Conservation (phyloP, 2,888 invertebrate genomes). For the Cylindroiulus punctatus region DNA sequence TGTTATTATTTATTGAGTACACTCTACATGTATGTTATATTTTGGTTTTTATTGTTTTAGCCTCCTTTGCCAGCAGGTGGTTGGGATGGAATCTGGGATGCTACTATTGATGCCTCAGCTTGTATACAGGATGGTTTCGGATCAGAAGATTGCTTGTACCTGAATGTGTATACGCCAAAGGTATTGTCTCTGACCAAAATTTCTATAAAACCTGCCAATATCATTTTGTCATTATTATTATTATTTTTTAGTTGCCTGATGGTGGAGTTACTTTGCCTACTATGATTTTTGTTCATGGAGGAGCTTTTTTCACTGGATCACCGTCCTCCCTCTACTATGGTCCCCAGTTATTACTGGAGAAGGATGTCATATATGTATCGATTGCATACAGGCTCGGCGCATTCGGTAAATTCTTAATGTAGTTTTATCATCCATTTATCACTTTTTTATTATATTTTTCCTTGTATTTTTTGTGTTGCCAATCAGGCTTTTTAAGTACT, state of each 20-base stretch:
- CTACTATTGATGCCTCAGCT: slow-evolving; percentile 73
- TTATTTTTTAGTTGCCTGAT: slow-evolving; percentile 35
- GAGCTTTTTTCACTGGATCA: slow-evolving; percentile 40
- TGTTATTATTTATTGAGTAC: neutral
- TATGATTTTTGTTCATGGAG: slow-evolving; percentile 53
- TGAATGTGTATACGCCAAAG: slow-evolving; percentile 77
- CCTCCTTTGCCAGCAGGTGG: slow-evolving; percentile 68
- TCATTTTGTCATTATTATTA: no score
- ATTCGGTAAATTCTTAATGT: slow-evolving; percentile 49
- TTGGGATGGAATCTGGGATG: slow-evolving; percentile 75
- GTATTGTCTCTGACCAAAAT: no score
- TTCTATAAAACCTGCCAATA: no score
- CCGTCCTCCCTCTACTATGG: neutral
- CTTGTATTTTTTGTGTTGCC: no score
- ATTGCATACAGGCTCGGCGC: slow-evolving; percentile 46
- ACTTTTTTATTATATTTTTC: neutral
- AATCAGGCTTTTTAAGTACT: no score
- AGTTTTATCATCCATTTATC: neutral
- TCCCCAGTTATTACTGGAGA: slow-evolving; percentile 21
- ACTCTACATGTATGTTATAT: neutral
- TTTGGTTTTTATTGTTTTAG: neutral
- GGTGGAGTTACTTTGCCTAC: slow-evolving; percentile 19
- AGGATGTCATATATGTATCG: slow-evolving; percentile 36
- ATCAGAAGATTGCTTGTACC: slow-evolving; percentile 83
- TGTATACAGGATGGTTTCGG: slow-evolving; percentile 80